These are phyloP conservation scores for Sarotherodon lohbergeri DNA, from an alignment of 2,113 vertebrate species.

Conservation along the genomic window DNA sequence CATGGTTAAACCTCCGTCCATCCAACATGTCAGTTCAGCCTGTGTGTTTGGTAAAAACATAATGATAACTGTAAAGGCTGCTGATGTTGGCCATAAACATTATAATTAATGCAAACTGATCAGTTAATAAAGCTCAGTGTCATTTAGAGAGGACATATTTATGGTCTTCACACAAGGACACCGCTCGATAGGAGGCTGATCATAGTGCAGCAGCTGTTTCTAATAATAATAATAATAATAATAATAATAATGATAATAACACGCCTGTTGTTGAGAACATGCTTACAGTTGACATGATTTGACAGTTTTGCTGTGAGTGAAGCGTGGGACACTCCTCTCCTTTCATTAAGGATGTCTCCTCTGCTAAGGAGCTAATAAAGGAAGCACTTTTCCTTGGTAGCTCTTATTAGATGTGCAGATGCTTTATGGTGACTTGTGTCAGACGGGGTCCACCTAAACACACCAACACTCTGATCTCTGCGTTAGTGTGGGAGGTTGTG, in stretches of 20 bases:
- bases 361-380: neutral
- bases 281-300: too few species aligned
- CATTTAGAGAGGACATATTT: rapidly evolving
- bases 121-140: neutral
- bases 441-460: neutral
- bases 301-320: too few species aligned
- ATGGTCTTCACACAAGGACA: neutral
- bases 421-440: neutral
- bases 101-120: neutral
- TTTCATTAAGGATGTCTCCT: neutral
- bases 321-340: too few species aligned
- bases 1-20: neutral
- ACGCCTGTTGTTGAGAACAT: too few species aligned
- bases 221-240: neutral
- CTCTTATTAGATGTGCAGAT: neutral
- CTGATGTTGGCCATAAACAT: neutral
- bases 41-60: neutral
- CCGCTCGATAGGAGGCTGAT: neutral
- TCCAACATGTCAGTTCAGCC: neutral
- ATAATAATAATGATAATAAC: too few species aligned
- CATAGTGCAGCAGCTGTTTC: neutral
- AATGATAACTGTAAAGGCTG: neutral
- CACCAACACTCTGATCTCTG: neutral
- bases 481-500: neutral
- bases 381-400: neutral